Conservation (phyloP, 2,113 vertebrate species). For the Aramus guarauna region DNA sequence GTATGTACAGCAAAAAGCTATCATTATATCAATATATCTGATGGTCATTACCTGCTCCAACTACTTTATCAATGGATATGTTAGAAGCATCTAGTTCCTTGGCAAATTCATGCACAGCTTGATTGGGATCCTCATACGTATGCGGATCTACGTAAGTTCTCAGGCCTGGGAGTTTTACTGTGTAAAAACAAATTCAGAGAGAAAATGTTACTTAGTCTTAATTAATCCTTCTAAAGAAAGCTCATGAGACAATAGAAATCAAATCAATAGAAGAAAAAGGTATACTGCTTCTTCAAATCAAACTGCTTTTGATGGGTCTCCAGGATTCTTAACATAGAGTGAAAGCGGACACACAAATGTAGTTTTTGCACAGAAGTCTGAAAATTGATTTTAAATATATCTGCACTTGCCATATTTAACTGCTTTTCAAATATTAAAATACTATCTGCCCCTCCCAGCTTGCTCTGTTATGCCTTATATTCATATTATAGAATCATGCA, state of each 20-base stretch:
- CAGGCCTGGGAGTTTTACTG: constrained; percentile 94
- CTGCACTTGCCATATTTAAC: background rate
- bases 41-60: constrained; percentile 87
- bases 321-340: background rate
- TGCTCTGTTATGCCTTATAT: background rate
- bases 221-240: background rate
- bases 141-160: constrained; percentile 95
- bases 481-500: too few relatives aligned
- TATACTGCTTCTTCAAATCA: background rate
- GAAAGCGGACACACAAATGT: background rate
- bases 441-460: background rate
- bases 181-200: constrained; percentile 16
- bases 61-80: constrained; percentile 96
- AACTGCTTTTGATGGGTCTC: background rate
- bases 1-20: background rate
- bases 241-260: background rate
- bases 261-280: background rate
- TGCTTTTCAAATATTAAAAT: background rate
- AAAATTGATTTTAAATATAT: background rate
- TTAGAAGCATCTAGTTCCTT: constrained; percentile 92
- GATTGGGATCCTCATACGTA: constrained; percentile 95
- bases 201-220: background rate
- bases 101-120: constrained; percentile 95
- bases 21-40: background rate
- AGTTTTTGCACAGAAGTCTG: background rate